Evolutionary conservation across 2,797 vertebrate species (phyloP), one percentile per base, ranked within the genome.

Genomic region (Eutrigla gurnardus): DNA sequence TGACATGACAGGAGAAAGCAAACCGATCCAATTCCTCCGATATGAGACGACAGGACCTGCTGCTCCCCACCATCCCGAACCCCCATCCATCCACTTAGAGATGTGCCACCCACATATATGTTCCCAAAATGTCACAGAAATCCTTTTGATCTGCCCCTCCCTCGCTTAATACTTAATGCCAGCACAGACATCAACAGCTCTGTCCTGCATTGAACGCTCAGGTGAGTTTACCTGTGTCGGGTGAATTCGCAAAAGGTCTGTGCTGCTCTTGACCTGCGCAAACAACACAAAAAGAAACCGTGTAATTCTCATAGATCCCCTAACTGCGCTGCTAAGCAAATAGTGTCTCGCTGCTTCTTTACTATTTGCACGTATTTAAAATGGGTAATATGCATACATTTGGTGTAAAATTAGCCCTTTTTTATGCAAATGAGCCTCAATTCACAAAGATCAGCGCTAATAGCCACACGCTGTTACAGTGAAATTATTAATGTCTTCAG

Each of bases 1-100:
- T 63, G 9, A 75, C 70, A 67, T 84, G 85, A 90, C 84, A 77
- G 81, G 84, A 84, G 69, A 83, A 86, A 88, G 75, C 75, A 82
- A 85, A 83, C 67, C 73, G 70, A 72, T 73, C 57, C 70, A 63
- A 11, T 3, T 14, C 47, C 36, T 78, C 36, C 45, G 0, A 73
- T 58, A 62, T 37, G 77, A 75, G 72, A 75, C 86, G 87, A 83
- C 78, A 79, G 73, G 74, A 81, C 79, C 83, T 43, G 78, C 77
- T 10, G 32, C 67, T 78, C 65, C 63, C n/a, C 57, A n/a, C 61
- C n/a, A 6, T 49, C 55, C 52, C 73, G 70, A 50, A 70, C 52
- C 68, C 66, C 72, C 75, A 74, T 45, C 43, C 65, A 69, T 61
- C 77, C 66, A 65, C 66, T 85, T 71, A 81, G 64, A 72, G 69